Base-by-base conservation (phyloP, 2,888 invertebrate species). In the Ashinkailepas kermadecensis region DNA sequence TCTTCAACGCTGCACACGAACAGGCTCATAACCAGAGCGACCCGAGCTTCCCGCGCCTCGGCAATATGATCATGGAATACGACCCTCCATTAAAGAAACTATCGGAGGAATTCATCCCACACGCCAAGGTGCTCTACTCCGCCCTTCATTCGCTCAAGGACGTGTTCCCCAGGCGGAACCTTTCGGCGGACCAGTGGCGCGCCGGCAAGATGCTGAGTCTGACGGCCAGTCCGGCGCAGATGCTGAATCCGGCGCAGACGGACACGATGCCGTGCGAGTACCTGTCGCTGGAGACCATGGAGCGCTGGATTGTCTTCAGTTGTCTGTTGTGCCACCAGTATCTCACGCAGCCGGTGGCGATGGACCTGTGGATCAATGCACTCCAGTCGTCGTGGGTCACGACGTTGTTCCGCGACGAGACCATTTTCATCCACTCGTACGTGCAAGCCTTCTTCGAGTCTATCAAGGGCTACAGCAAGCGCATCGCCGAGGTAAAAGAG, bases 181-280 rank as follows among this genome's bases (percentile, higher is more conserved):
- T 96, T 21, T 92, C 94, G 0, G 99, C 98, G 0, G 97, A 98
- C 84, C 94, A 95, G 85, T 97, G 97, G 97, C 91, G 91, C 85
- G 93, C 95, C 82, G 95, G 96, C 87, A 95, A 96, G 86, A 95
- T 95, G 87, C 89, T 98, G 62, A 98, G 97, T 86, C 89, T 99
- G 74, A 94, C 98, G 6, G 95, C 96, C 58, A 97, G 96, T 88
- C 97, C 99, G 0, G 92, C 94, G n/a, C 94, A 95, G 86, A 91
- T 99, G 81, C 89, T 99, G 39, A 97, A 96, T 87, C 97, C 98
- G 9, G 94, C 97, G 0, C 93, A 95, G 85, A 96, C 97, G 0
- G 97, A 97, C 85, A 95, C 94, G 54, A 96, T 98, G 91, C 97
- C 98, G 4, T 99, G 98, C 88, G 99, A 99, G 89, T 99, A 95